These are phyloP conservation scores for Rhinoraja longicauda DNA, from an alignment of 2,797 vertebrate genomes.

Conservation along the genomic window DNA sequence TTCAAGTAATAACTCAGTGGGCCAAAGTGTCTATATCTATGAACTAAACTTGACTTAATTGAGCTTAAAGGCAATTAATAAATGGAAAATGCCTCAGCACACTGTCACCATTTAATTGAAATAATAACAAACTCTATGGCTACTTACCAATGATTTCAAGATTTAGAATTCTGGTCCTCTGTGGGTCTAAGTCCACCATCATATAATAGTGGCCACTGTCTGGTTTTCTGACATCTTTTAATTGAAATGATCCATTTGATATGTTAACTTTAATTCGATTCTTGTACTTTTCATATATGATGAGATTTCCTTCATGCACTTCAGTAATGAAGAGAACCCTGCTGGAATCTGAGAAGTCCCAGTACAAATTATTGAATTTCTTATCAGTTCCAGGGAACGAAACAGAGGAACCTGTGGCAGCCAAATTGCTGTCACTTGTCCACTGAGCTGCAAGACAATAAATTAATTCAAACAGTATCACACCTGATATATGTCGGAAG, in stretches of 20 bases:
- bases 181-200: background rate
- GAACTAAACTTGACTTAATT: too few species aligned
- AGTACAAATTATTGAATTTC: background rate
- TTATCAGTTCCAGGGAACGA: background rate
- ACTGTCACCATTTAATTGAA: background rate
- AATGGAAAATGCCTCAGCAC: too few species aligned
- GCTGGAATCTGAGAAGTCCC: background rate
- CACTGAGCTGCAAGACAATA: background rate
- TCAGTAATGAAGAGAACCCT: background rate
- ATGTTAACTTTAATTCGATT: background rate
- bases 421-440: background rate
- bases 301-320: fast-evolving
- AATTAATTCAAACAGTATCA: background rate
- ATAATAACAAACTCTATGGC: background rate
- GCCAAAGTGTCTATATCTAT: too few species aligned
- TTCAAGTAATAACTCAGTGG: too few species aligned
- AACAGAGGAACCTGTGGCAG: background rate
- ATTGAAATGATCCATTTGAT: background rate
- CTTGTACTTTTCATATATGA: background rate
- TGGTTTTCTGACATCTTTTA: background rate
- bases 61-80: too few species aligned
- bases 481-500: too few species aligned
- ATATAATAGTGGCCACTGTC: background rate
- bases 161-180: background rate
- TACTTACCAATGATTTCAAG: background rate